Percentiles rank a stretch among this genome's conserved stretches.
Conservation (phyloP, 2,888 invertebrate genomes). For the Schizotus pectinicornis region DNA sequence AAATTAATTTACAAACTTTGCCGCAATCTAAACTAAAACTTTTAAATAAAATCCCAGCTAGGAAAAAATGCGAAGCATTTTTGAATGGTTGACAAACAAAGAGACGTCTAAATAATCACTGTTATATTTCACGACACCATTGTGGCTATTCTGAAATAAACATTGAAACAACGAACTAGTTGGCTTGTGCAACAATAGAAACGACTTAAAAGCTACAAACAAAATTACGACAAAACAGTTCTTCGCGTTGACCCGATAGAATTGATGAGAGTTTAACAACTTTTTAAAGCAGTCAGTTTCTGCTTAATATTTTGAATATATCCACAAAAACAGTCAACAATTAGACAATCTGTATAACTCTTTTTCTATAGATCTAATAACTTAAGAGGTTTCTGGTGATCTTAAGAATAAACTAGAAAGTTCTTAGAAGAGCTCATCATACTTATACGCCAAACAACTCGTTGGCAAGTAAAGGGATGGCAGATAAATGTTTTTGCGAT, state of each 20-base stretch:
- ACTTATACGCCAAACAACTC: too few species aligned
- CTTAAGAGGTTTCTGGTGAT: too few species aligned
- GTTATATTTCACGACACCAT: conserved; percentile 49
- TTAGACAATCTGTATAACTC: too few species aligned
- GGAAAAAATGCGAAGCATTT: conserved; percentile 26
- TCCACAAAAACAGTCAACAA: not conserved
- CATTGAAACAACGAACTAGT: conserved; percentile 49
- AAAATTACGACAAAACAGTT: conserved; percentile 39
- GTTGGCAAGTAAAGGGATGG: too few species aligned
- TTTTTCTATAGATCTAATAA: too few species aligned
- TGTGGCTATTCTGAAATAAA: conserved; percentile 48
- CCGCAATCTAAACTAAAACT: conserved; percentile 10
- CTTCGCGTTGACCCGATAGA: conserved; percentile 28
- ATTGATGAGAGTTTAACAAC: conserved; percentile 32
- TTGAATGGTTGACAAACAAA: conserved; percentile 39
- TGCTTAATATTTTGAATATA: conserved; percentile 8
- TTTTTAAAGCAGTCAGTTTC: conserved; percentile 29
- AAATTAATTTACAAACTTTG: conserved; percentile 4
- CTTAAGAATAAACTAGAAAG: too few species aligned
- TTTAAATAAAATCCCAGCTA: conserved; percentile 20
- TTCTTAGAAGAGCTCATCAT: too few species aligned
- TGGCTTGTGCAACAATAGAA: conserved; percentile 40
- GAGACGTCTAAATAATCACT: conserved; percentile 46
- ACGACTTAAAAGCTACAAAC: conserved; percentile 47
- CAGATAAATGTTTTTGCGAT: conserved; percentile 10